Evolutionary conservation across 2,113 vertebrate species (phyloP), one percentile per base, ranked within the genome.

Genomic region (Oreocharis arfaki): DNA sequence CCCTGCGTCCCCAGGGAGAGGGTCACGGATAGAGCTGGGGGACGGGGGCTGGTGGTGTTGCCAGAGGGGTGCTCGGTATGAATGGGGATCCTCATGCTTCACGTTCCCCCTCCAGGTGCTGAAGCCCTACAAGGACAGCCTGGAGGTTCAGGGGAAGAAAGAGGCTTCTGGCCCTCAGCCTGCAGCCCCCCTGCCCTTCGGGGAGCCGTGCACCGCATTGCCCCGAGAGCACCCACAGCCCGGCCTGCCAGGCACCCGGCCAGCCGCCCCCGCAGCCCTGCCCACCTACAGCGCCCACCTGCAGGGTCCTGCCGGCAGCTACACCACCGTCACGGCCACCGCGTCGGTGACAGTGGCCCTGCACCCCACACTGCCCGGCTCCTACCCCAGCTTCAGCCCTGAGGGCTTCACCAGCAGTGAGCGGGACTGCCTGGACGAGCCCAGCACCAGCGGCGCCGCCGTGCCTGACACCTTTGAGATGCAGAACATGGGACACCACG

Each of bases 281-380:
- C 97, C 97, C 13, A 67, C 93, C 80, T 98, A 98, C 85, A 97
- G 96, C 82, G 82, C 97, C 71, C 96, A 97, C 85, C 87, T 97
- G 69, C 97, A 97, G 88, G 97, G 94, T 71, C 97, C 98, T 3
- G 96, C 96, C 3, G 97, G 98, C 96, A 96, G 98, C 79, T 98
- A 98, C 53, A 97, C 99, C 96, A 99, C 98, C 9, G 99, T 99
- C 84, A 99, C 98, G 0, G 98, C 99, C 95, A 99, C 99, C 0
- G 98, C 99, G 16, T 99, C 99, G 0, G 99, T 99, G 98, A 99
- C 99, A 0, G 98, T 99, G 92, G 98, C 99, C 26, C 98, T 99
- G 94, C 99, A 99, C 93, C 98, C 99, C 16, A 98, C 99, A 2
- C 97, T 99, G 94, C 99, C 99, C 1, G 99, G 99, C 46, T 97